phyloP scores from a whole-genome alignment of 2,888 invertebrate species.

The Rhaphigaster nebulosa region DNA sequence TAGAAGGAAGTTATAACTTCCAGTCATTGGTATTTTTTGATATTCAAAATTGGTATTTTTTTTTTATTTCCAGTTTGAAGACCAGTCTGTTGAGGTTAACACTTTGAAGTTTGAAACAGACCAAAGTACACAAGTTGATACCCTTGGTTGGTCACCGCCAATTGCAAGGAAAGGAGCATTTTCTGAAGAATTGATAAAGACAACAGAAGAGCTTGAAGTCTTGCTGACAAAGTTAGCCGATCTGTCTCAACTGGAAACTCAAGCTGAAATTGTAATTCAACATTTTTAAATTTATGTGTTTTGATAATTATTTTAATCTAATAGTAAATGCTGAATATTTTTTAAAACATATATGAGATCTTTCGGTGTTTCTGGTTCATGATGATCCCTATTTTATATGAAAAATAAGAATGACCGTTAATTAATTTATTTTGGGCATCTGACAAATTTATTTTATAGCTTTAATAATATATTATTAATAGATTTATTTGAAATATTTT shows the following conservation, averaged over 20 bases:
- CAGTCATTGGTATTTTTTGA: no score
- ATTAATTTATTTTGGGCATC: no score
- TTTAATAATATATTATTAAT: no score
- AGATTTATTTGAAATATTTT: no score
- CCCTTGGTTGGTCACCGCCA: slow-evolving; percentile 67
- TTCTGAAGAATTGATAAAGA: slow-evolving; percentile 80
- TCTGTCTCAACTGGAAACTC: slow-evolving; percentile 66
- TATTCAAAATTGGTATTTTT: neutral
- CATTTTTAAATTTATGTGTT: neutral
- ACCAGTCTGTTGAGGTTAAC: slow-evolving; percentile 78
- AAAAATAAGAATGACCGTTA: no score
- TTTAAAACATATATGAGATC: no score
- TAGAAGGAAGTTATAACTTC: no score
- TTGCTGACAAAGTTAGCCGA: slow-evolving; percentile 76
- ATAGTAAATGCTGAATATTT: no score
- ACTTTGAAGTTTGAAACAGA: slow-evolving; percentile 83
- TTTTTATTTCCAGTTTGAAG: slow-evolving; percentile 62
- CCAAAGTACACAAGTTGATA: slow-evolving; percentile 85
- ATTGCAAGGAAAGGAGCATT: slow-evolving; percentile 79
- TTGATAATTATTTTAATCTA: no score
- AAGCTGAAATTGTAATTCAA: slow-evolving; percentile 62
- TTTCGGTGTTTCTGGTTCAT: no score
- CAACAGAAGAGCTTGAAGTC: slow-evolving; percentile 79
- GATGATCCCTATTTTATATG: no score
- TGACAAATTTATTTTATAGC: no score